Conservation (phyloP, 2,797 vertebrate genomes). For the Gymnothorax reevesii region DNA sequence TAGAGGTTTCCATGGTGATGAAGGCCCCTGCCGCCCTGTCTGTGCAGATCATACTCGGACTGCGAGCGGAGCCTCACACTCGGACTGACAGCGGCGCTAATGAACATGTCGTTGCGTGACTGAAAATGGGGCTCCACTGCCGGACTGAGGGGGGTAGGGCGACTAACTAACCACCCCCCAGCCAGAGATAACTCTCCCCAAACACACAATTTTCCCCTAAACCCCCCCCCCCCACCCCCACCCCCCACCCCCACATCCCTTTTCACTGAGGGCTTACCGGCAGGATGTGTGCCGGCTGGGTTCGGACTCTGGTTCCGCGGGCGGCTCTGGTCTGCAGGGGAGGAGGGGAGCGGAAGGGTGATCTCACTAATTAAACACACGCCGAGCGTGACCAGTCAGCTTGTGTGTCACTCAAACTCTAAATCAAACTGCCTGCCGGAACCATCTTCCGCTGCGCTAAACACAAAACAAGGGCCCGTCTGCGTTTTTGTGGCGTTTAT, state of each 20-base stretch:
- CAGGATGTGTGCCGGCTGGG: slow-evolving; percentile 37
- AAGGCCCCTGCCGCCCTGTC: slow-evolving; percentile 43
- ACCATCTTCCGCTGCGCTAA: not conserved
- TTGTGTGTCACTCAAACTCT: not conserved
- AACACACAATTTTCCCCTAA: not conserved
- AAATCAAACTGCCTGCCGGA: not conserved
- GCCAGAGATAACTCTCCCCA: not conserved
- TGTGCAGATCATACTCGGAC: slow-evolving; percentile 48
- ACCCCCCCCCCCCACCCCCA: not conserved
- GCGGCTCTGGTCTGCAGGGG: slow-evolving; percentile 50
- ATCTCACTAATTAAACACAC: not conserved
- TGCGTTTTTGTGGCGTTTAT: not conserved
- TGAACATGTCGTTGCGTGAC: slow-evolving; percentile 67
- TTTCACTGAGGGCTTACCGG: slow-evolving; percentile 51
- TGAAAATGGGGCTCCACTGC: slow-evolving; percentile 34
- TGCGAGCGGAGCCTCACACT: slow-evolving; percentile 44
- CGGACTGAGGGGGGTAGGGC: not conserved
- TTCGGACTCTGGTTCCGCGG: slow-evolving; percentile 42
- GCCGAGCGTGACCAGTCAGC: not conserved
- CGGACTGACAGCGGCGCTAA: slow-evolving; percentile 52
- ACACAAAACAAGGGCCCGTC: not conserved
- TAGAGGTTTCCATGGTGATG: slow-evolving; percentile 60
- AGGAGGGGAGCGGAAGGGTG: not conserved
- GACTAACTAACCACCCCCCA: not conserved
- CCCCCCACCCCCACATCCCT: not conserved